phyloP scores from a whole-genome alignment of 2,113 vertebrate species.

The Engystomops pustulosus region DNA sequence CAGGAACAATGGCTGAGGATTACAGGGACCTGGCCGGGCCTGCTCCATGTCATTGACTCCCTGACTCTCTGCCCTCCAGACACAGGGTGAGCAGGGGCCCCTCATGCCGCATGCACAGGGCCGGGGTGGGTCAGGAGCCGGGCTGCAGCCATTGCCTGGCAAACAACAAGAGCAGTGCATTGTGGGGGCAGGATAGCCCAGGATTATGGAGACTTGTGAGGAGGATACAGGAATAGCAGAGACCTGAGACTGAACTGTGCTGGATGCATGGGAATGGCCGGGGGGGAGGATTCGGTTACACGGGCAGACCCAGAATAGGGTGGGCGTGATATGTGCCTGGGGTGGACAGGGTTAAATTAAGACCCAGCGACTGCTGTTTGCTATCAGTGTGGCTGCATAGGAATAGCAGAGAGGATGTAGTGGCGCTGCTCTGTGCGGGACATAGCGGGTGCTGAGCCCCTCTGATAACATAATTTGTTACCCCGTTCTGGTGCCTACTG shows the following conservation, averaged over 20 bases:
- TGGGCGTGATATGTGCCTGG: not conserved
- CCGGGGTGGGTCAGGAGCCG: not conserved
- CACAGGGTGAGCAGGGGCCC: constrained; percentile 24
- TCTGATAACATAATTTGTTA: too few species aligned
- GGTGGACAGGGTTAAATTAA: not conserved
- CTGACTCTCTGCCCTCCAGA: constrained; percentile 22
- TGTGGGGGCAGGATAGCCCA: not conserved
- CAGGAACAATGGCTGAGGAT: constrained; percentile 53
- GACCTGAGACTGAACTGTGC: not conserved
- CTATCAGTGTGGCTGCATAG: not conserved
- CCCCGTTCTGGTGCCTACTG: too few species aligned
- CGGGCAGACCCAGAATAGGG: not conserved
- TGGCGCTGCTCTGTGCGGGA: not conserved
- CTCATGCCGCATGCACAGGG: not conserved
- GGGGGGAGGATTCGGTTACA: not conserved
- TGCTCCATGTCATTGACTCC: constrained; percentile 40
- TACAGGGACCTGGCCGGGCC: constrained; percentile 46
- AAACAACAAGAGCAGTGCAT: constrained; percentile 14
- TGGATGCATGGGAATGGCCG: not conserved
- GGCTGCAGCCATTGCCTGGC: constrained; percentile 9
- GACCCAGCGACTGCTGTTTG: not conserved
- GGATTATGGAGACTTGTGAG: not conserved
- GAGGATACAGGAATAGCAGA: not conserved
- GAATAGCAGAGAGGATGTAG: not conserved
- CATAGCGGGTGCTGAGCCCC: too few species aligned